These are phyloP conservation scores for Deroptyus accipitrinus DNA, from an alignment of 2,113 vertebrate species.

Conservation along the genomic window DNA sequence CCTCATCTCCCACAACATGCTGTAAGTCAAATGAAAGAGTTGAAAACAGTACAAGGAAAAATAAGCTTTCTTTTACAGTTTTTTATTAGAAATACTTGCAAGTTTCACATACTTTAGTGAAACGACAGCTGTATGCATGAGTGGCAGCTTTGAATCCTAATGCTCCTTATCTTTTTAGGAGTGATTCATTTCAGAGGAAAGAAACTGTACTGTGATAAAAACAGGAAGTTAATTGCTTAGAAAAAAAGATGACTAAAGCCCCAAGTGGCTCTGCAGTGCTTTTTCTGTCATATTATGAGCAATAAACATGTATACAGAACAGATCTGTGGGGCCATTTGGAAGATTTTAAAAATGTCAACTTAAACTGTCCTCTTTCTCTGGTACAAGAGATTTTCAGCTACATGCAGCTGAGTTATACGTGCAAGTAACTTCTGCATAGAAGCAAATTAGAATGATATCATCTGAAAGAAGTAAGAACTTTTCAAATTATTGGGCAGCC, in stretches of 20 bases:
- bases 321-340: slow-evolving; percentile 18
- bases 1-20: background rate
- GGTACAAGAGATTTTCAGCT: background rate
- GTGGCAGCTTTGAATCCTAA: slow-evolving; percentile 31
- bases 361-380: background rate
- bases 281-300: slow-evolving; percentile 11
- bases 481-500: background rate
- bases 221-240: slow-evolving; percentile 24
- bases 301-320: background rate
- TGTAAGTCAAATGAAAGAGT: background rate
- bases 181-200: slow-evolving; percentile 38
- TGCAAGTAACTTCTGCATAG: background rate
- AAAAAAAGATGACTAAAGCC: background rate
- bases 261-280: slow-evolving; percentile 16
- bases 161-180: slow-evolving; percentile 15
- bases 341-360: background rate
- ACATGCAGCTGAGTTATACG: background rate
- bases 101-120: slow-evolving; percentile 9
- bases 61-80: background rate
- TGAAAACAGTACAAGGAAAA: background rate
- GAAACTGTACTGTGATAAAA: slow-evolving; percentile 27
- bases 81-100: slow-evolving; percentile 17
- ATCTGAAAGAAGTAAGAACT: background rate
- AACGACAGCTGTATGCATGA: slow-evolving; percentile 1
- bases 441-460: background rate